Evolutionary conservation across 2,113 vertebrate species (phyloP).

Genomic region (Nycticorax nycticorax): DNA sequence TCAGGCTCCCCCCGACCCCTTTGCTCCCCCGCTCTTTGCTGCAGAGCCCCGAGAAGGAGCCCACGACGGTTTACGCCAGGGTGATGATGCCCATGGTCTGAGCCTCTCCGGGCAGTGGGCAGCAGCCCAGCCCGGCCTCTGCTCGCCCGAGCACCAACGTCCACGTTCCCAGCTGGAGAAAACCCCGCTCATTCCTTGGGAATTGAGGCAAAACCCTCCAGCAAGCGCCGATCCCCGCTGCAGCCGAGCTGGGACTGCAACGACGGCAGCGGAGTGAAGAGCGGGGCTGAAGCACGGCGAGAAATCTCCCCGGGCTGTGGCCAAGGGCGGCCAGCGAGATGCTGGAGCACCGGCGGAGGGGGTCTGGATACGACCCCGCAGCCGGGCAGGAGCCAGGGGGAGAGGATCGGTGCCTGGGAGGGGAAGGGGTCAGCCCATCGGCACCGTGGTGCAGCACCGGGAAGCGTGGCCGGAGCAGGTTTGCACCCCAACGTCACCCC

Average conservation of each 20-base stretch:
- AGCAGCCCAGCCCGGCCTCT: background rate
- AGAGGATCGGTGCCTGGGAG: accelerated
- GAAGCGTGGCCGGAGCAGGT: background rate
- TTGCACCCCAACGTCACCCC: background rate
- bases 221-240: accelerated
- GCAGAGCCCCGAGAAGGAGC: background rate
- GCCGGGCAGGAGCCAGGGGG: accelerated
- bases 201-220: accelerated
- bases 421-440: background rate
- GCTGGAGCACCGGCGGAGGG: accelerated
- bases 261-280: accelerated
- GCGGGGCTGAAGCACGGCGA: background rate
- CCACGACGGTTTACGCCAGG: background rate
- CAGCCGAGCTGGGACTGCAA: background rate
- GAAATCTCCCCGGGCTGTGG: accelerated
- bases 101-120: background rate
- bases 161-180: accelerated
- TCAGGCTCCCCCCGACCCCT: accelerated
- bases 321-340: accelerated
- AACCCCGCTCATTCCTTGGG: accelerated
- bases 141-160: accelerated
- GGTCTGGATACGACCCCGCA: accelerated
- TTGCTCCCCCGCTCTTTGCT: background rate
- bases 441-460: accelerated
- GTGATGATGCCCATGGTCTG: background rate